These are phyloP conservation scores for Python bivittatus DNA, from an alignment of 2,113 vertebrate species.

Conservation along the genomic window DNA sequence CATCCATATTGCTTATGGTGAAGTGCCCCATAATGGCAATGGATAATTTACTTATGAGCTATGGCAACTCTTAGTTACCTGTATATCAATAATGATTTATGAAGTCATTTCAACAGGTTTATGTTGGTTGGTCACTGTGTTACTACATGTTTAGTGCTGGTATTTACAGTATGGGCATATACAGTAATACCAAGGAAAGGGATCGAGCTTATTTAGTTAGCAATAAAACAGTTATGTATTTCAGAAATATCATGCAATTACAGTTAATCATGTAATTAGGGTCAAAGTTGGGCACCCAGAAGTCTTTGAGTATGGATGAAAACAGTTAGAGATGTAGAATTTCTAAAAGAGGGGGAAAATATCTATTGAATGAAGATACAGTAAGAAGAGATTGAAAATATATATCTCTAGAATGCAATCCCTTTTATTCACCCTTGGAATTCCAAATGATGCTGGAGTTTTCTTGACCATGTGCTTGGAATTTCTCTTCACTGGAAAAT, in stretches of 20 bases:
- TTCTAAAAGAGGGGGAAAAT: neutral
- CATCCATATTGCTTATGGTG: conserved; percentile 67
- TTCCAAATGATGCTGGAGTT: neutral
- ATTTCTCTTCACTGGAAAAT: neutral
- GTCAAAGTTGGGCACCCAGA: neutral
- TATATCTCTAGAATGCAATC: neutral
- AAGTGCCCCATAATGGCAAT: conserved; percentile 70
- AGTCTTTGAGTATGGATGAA: neutral
- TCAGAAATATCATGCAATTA: neutral
- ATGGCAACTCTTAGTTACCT: conserved; percentile 58
- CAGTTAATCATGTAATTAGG: neutral
- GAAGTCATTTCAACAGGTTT: conserved; percentile 74
- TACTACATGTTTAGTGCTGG: conserved; percentile 60
- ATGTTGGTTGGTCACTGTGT: conserved; percentile 75
- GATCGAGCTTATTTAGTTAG: neutral
- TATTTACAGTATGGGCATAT: conserved; percentile 35
- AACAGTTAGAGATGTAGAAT: neutral
- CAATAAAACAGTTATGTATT: neutral
- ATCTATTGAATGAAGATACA: neutral
- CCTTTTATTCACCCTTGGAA: neutral
- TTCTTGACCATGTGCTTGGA: neutral
- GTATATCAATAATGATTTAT: conserved; percentile 78
- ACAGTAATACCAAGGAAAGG: neutral
- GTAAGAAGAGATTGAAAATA: neutral
- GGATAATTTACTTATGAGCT: conserved; percentile 73